A percentile compares a stretch with the other conserved stretches of the same genome.
These are phyloP conservation scores for Rosalia funebris DNA, from an alignment of 2,888 invertebrate species.

Conservation along the genomic window DNA sequence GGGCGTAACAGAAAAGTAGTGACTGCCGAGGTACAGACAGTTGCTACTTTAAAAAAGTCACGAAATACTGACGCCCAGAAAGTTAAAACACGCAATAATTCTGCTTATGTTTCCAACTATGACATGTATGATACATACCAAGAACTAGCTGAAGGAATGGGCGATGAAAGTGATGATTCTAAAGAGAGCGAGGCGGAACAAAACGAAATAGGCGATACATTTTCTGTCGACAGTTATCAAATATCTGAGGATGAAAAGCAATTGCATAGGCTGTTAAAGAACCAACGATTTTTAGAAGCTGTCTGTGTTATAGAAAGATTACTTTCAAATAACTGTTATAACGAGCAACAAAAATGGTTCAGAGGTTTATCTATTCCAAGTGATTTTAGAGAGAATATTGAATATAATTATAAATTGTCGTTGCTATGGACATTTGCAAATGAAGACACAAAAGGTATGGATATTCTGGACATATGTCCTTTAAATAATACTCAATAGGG, in stretches of 20 bases:
- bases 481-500: too few species aligned
- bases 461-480: too few species aligned
- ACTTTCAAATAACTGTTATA: constrained; percentile 74
- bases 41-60: constrained; percentile 70
- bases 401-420: constrained; percentile 74
- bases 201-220: constrained; percentile 40
- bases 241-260: constrained; percentile 57
- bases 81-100: constrained; percentile 61
- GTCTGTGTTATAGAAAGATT: constrained; percentile 76
- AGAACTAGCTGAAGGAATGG: constrained; percentile 59
- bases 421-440: constrained; percentile 75
- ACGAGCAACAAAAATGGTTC: constrained; percentile 75
- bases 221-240: constrained; percentile 52
- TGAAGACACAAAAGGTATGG: constrained; percentile 62
- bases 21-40: constrained; percentile 77
- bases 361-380: constrained; percentile 71
- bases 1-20: constrained; percentile 75
- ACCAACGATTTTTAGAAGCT: constrained; percentile 69
- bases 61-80: constrained; percentile 68
- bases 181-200: constrained; percentile 45
- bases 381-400: constrained; percentile 71
- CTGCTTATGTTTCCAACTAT: constrained; percentile 78
- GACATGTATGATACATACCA: constrained; percentile 80
- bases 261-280: constrained; percentile 56
- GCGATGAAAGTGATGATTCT: constrained; percentile 44